A percentile compares a stretch with the other conserved stretches of the same genome.
These are phyloP conservation scores for Thaumetopoea pityocampa DNA, from an alignment of 1,140 invertebrate genomes.

Conservation along the genomic window DNA sequence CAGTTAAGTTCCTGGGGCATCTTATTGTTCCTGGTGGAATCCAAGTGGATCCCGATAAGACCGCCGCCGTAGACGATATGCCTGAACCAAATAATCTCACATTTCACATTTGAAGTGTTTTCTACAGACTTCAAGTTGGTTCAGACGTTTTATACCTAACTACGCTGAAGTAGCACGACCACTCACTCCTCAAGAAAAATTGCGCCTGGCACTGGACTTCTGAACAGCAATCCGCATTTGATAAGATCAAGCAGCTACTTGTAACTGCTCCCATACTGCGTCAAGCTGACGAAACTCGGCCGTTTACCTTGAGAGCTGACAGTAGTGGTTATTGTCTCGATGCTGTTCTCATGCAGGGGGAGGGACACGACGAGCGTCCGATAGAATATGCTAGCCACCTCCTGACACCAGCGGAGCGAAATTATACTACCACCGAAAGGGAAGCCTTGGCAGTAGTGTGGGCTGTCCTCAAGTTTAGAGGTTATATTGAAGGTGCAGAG, in stretches of 20 bases:
- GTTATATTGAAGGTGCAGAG: constrained; percentile 47
- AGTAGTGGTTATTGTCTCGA: constrained; percentile 44
- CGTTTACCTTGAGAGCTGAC: constrained; percentile 39
- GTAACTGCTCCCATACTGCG: constrained; percentile 13
- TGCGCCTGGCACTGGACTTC: constrained; percentile 7
- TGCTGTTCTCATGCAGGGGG: constrained; percentile 45
- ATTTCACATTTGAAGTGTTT: constrained; percentile 32
- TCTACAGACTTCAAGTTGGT: constrained; percentile 21
- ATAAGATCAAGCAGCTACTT: constrained; percentile 3
- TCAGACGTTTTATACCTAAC: constrained; percentile 14
- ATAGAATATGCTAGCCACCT: constrained; percentile 65
- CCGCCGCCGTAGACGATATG: constrained; percentile 31
- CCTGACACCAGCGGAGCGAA: constrained; percentile 56
- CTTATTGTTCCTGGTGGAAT: constrained; percentile 37
- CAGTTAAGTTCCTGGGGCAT: constrained; percentile 49
- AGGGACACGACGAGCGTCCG: constrained; percentile 44
- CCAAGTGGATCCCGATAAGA: constrained; percentile 35
- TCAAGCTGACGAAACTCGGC: constrained; percentile 31
- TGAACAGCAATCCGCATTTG: constrained; percentile 10
- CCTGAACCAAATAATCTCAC: constrained; percentile 23
- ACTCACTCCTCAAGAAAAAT: constrained; percentile 17
- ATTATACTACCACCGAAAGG: constrained; percentile 63
- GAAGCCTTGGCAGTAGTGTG: constrained; percentile 73
- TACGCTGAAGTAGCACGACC: constrained; percentile 15
- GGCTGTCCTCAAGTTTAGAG: constrained; percentile 57